phyloP scores from a whole-genome alignment of 1,140 invertebrate species.

The Monomorium pharaonis region DNA sequence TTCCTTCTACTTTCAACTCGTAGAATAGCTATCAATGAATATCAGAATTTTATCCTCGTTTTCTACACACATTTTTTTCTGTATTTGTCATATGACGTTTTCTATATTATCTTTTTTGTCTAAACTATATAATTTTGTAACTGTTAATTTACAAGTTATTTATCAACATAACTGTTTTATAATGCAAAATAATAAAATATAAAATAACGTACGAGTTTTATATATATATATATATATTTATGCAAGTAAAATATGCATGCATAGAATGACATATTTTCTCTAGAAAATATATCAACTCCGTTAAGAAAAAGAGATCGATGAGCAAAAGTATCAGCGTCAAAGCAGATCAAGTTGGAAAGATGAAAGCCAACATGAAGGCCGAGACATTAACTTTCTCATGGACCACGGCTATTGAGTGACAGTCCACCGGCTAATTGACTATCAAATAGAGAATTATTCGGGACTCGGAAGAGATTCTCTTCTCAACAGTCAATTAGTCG shows the following conservation, averaged over 20 bases:
- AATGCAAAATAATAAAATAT: background rate
- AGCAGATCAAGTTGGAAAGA: slow-evolving; percentile 7
- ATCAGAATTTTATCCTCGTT: background rate
- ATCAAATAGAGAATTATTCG: slow-evolving; percentile 13
- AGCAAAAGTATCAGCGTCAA: background rate
- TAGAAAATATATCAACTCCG: background rate
- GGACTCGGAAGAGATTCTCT: background rate
- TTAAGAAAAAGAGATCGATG: background rate
- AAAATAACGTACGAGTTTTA: background rate
- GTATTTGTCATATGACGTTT: background rate
- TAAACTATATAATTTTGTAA: background rate
- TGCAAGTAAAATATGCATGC: background rate
- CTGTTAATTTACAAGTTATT: background rate
- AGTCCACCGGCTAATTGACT: slow-evolving; percentile 9
- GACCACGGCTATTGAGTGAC: background rate
- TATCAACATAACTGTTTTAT: background rate
- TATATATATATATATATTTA: background rate
- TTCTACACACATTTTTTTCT: background rate
- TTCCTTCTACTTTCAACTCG: background rate
- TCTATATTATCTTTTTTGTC: background rate
- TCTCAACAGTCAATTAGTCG: background rate
- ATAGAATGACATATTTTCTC: background rate
- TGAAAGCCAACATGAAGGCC: slow-evolving; percentile 3
- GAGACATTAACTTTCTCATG: slow-evolving; percentile 20
- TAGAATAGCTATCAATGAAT: background rate